These are phyloP conservation scores for Actias luna DNA, from an alignment of 2,888 invertebrate genomes.

Conservation along the genomic window DNA sequence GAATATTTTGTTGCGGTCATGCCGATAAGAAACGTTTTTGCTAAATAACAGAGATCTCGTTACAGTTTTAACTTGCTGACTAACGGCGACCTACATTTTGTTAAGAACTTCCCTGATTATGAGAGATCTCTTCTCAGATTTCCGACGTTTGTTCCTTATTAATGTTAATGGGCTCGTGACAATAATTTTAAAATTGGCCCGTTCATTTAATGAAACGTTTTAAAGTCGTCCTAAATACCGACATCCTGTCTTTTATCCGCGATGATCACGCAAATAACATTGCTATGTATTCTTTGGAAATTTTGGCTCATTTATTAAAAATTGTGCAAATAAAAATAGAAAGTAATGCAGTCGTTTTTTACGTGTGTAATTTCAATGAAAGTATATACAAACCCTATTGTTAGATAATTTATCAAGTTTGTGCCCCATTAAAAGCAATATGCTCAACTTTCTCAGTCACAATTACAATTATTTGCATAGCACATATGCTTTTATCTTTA, in stretches of 20 bases:
- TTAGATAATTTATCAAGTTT: no score
- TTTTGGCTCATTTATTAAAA: no score
- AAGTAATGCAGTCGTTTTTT: no score
- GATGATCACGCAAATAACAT: neutral
- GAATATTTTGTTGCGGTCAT: neutral
- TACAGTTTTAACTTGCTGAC: conserved; percentile 12
- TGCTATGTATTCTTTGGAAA: neutral
- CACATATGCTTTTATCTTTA: no score
- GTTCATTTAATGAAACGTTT: conserved; percentile 15
- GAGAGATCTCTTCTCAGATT: conserved; percentile 17
- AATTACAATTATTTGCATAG: no score
- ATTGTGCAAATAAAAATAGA: no score
- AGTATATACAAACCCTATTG: no score
- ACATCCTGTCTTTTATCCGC: conserved; percentile 13
- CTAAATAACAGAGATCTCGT: conserved; percentile 1
- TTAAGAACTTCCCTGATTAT: conserved; percentile 10
- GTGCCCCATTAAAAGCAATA: no score
- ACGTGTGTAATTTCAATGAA: no score
- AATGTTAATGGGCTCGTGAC: conserved; percentile 7
- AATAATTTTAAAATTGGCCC: conserved; percentile 5
- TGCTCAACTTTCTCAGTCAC: no score
- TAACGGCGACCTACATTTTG: conserved; percentile 12
- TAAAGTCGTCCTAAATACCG: conserved; percentile 14
- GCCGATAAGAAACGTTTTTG: neutral
- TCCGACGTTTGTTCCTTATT: conserved; percentile 14